These are phyloP conservation scores for Meleagris gallopavo DNA, from an alignment of 2,113 vertebrate genomes.

Conservation along the genomic window DNA sequence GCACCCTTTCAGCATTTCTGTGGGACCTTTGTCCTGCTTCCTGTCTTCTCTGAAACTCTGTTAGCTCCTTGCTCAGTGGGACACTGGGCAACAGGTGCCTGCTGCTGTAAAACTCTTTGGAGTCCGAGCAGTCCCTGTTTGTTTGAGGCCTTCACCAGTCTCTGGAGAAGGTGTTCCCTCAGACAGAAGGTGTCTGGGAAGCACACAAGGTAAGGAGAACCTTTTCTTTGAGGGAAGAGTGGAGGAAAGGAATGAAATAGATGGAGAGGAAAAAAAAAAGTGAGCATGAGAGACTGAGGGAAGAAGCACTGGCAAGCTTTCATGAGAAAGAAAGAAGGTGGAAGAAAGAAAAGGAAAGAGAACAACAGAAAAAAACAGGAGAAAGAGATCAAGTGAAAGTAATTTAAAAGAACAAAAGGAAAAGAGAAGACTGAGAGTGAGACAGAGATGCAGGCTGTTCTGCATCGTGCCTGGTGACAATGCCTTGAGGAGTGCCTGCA, in stretches of 20 bases:
- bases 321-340: slow-evolving; percentile 9
- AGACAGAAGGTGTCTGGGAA: neutral
- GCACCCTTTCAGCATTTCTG: neutral
- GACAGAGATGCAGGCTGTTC: neutral
- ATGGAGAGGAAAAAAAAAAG: slow-evolving; percentile 36
- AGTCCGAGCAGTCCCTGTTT: neutral
- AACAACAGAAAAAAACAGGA: neutral
- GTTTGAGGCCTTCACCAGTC: neutral
- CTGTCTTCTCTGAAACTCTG: neutral
- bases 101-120: neutral
- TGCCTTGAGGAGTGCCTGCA: slow-evolving; percentile 35
- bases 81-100: neutral
- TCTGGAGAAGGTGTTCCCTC: slow-evolving; percentile 6
- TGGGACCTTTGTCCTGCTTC: neutral
- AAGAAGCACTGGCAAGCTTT: slow-evolving; percentile 8
- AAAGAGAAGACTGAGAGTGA: no score
- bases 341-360: slow-evolving; percentile 4
- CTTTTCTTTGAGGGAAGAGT: slow-evolving; percentile 23
- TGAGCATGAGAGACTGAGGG: neutral
- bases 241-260: slow-evolving; percentile 4
- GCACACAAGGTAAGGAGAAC: slow-evolving; percentile 14
- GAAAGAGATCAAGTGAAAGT: neutral
- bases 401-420: neutral
- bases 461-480: neutral
- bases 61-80: neutral